Base-by-base conservation (phyloP, 2,888 invertebrate genomes). In the Diogma glabrata region DNA sequence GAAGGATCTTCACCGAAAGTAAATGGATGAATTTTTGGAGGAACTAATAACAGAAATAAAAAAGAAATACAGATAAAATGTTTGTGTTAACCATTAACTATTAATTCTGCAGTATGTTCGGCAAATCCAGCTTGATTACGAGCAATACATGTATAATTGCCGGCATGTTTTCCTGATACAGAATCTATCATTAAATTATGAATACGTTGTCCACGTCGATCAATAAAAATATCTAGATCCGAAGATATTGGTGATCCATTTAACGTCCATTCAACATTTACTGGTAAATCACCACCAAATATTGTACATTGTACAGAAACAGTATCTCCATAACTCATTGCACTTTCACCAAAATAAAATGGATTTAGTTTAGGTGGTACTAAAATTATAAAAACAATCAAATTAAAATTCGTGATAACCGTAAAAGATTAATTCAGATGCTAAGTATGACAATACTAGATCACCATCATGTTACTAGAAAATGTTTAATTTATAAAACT, bases 291-390 rank as follows among this genome's bases (percentile, higher is more conserved):
- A 4, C 80, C 77, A 49, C 72, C 71, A 12, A 70, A 65, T 14
- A 75, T 70, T 2, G 70, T 68, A 58, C 77, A 77, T 49, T 72
- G 70, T 1, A 75, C 66, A 45, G 72, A 72, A 2, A 72, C 72
- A 53, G 70, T 65, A 58, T 84, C 82, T 49, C 82, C 84, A 57
- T 78, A 79, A 64, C 81, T 81, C 67, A 81, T 77, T 54, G 82
- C 78, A 57, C 79, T 78, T 58, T 85, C 82, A 59, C 82, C 84
- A 64, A 88, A 87, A 53, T 78, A 72, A 67, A 88, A 87, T 57
- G 84, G 80, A 64, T 76, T 77, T 63, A 84, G 79, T 74, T 84
- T 81, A 56, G 87, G 87, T 64, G 79, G 75, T 75, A 81, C 87
- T 87, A 48, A 49, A 46, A 14, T 33, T 40, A 14, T 19, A 3